Conservation (phyloP, 1,140 invertebrate genomes). For the Metopolophium dirhodum region DNA sequence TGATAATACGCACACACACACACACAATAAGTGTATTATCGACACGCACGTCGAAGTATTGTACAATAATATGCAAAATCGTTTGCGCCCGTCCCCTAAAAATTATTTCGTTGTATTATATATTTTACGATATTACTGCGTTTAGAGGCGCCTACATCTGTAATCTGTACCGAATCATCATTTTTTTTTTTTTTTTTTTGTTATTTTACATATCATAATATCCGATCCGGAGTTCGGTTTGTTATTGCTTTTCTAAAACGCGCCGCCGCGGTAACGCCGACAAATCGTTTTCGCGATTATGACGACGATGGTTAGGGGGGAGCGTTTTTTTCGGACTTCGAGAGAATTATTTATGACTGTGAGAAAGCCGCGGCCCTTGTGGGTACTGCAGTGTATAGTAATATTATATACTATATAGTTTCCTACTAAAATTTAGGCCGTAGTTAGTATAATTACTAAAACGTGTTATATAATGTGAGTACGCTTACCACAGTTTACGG, state of each 20-base stretch:
- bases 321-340: not conserved
- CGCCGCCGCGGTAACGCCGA: not conserved
- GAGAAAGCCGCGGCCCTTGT: not conserved
- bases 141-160: not conserved
- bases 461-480: not conserved
- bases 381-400: not conserved
- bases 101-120: not conserved
- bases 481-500: not conserved
- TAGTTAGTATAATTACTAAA: no score
- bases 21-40: not conserved
- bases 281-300: conserved; percentile 35
- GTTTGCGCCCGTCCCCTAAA: not conserved
- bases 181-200: not conserved
- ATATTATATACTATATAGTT: not conserved
- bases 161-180: not conserved
- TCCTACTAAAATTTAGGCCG: not conserved
- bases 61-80: not conserved
- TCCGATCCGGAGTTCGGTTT: not conserved
- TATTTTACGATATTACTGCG: not conserved
- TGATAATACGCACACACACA: not conserved
- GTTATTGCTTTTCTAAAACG: not conserved
- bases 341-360: conserved; percentile 21
- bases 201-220: not conserved
- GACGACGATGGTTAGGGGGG: not conserved
- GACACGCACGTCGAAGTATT: not conserved